Evolutionary conservation across 2,797 vertebrate genomes (phyloP), one percentile per base, ranked within the genome.

Genomic region (Schizopygopsis pylzovi): DNA sequence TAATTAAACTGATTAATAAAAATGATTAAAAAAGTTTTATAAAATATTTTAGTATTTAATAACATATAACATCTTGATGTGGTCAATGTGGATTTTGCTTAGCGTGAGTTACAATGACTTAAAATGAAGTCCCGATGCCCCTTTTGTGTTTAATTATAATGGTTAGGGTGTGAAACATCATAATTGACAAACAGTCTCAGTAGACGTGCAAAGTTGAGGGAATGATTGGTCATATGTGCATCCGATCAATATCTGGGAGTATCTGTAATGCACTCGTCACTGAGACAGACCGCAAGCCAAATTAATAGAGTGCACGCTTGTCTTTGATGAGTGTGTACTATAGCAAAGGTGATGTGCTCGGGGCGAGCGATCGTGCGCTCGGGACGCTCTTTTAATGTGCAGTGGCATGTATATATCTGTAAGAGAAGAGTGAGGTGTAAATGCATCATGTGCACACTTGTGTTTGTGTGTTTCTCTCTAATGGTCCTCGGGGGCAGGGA

Each of bases 401-500:
- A 49, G 49, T 47, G 49, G 82, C 85, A 73, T 89, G 79, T 22
- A 65, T 81, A 52, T 81, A 68, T 85, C 82, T 82, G 85, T 84
- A 71, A 78, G 75, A 88, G 81, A 82, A 71, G 52, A 68, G 56
- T 73, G 65, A 86, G 65, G 82, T 85, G 83, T 85, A 75, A 86
- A 59, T 52, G 39, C 70, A 82, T 75, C 82, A 47, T 87, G 33
- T 33, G 63, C 33, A 67, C 28, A 67, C 63, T 67, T 67, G 63
- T 59, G 67, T 77, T 79, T 83, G 70, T 84, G 33, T 79, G 15
- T 86, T 89, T 89, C 89, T 91, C 87, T 93, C 96, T 97, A 97
- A 98, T 98, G 96, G 97, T 97, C 95, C 96, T 96, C 94, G 90
- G 95, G 97, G 96, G 96, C 95, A 96, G 95, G 96, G 94, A 95